Conservation (phyloP, 1,140 invertebrate genomes). For the Drosophila nikananu region DNA sequence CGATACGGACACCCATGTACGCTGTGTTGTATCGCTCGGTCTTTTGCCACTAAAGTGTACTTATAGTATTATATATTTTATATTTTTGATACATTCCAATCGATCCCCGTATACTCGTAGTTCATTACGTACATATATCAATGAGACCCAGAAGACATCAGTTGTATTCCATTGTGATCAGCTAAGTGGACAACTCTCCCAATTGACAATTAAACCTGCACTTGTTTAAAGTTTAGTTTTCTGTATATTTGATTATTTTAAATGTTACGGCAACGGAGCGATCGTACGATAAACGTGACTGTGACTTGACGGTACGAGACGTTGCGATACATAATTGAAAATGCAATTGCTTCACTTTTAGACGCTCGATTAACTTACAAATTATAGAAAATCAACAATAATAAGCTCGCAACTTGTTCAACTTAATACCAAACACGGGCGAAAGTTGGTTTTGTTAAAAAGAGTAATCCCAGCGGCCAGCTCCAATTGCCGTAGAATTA, state of each 20-base stretch:
- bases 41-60: constrained; percentile 73
- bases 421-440: constrained; percentile 71
- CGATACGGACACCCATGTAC: constrained; percentile 24
- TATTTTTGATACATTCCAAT: constrained; percentile 73
- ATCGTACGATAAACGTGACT: constrained; percentile 60
- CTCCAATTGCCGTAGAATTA: constrained; percentile 54
- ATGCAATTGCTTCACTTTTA: constrained; percentile 79
- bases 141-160: constrained; percentile 51
- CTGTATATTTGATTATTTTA: constrained; percentile 80
- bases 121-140: constrained; percentile 26
- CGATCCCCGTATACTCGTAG: constrained; percentile 48
- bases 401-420: constrained; percentile 71
- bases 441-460: constrained; percentile 47
- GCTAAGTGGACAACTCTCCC: constrained; percentile 67
- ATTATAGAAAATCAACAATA: constrained; percentile 83
- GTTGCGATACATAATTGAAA: constrained; percentile 78
- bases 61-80: constrained; percentile 82
- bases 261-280: constrained; percentile 79
- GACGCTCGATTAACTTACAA: constrained; percentile 77
- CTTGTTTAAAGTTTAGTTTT: constrained; percentile 63
- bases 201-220: constrained; percentile 62
- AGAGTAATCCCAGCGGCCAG: constrained; percentile 39
- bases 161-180: constrained; percentile 74
- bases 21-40: constrained; percentile 40
- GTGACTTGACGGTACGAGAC: constrained; percentile 45